Base-by-base conservation (phyloP, 2,888 invertebrate species). In the Diplazon laetatorius region DNA sequence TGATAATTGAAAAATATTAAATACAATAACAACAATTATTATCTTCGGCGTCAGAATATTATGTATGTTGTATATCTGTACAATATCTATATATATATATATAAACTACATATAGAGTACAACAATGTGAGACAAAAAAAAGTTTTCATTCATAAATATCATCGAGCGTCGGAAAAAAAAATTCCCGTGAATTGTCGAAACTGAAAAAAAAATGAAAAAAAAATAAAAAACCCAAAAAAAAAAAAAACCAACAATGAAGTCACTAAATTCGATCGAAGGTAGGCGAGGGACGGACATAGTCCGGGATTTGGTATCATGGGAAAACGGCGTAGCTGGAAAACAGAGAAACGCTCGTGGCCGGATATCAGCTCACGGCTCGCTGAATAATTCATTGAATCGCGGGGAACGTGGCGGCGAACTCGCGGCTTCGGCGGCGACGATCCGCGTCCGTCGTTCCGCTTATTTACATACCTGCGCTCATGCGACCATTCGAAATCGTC, bases 381-480 rank as follows among this genome's bases (percentile, higher is more conserved):
- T 85, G 83, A 85, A 84, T 85, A 83, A 85, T 85, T 85, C 84
- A 83, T 83, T 80, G 82, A 80, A 84, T 83, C 78, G 73, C 80
- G 77, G 74, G 70, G 60, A 66, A 59, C 62, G 22, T 57, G 62
- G 48, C 59, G 63, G 42, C 20, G 52, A 22, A 37, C 37, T 65
- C 42, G 18, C 25, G 42, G 62, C 42, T 52, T 25, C 71, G 63
- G 25, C 46, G 52, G 44, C 42, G 52, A 42, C 65, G 78, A 78
- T 75, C 63, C 70, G 72, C 78, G 70, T 74, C 46, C 72, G 69
- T 70, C 68, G 65, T 59, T 18, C 37, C 50, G 80, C 81, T 82
- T 76, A 83, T 83, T 83, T 83, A 80, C 82, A 83, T 83, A 81
- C 80, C 77, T 63, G 63, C 75, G 63, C 77, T 77, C 77, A 82